Percentiles rank a stretch among this genome's conserved stretches.
phyloP scores from a whole-genome alignment of 2,797 vertebrate species.

The Tenualosa ilisha region DNA sequence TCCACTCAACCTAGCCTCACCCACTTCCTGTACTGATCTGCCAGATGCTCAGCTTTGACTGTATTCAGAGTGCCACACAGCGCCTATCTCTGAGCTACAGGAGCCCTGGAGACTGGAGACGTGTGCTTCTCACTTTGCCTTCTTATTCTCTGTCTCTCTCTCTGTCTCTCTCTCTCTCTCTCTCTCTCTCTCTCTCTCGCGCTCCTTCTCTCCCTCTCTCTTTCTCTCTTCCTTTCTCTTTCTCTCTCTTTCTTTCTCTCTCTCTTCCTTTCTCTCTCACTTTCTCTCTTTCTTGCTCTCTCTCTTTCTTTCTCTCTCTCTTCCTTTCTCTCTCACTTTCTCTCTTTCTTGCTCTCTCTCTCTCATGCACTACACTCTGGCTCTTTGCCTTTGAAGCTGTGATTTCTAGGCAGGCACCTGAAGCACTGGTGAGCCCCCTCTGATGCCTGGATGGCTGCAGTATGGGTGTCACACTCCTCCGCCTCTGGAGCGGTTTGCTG shows the following conservation, averaged over 20 bases:
- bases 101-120: conserved; percentile 29
- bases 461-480: background rate
- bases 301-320: background rate
- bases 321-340: background rate
- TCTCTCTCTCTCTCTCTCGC: background rate
- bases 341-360: background rate
- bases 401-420: background rate
- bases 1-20: background rate
- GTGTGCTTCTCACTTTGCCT: background rate
- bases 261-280: background rate
- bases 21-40: conserved; percentile 51
- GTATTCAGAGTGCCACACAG: conserved; percentile 61
- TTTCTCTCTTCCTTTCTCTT: background rate
- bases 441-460: background rate
- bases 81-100: conserved; percentile 29
- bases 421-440: background rate
- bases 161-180: background rate
- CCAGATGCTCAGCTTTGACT: conserved; percentile 57
- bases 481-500: too few relatives aligned
- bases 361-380: too few relatives aligned
- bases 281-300: background rate
- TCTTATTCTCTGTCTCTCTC: background rate
- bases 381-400: background rate
- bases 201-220: background rate
- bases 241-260: background rate